phyloP scores from a whole-genome alignment of 2,113 vertebrate genomes.

The Phalacrocorax brasilianus region DNA sequence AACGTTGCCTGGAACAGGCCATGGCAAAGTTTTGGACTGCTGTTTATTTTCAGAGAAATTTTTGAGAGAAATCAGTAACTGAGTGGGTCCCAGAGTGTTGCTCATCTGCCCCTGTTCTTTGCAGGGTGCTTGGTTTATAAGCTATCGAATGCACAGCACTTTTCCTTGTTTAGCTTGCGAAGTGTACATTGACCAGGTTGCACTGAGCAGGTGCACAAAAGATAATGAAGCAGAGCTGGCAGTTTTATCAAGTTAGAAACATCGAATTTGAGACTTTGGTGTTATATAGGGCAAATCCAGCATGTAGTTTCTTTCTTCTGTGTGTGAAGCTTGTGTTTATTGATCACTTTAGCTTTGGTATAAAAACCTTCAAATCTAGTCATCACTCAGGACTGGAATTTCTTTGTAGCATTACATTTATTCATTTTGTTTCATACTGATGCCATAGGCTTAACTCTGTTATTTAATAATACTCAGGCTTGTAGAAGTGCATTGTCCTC shows the following conservation, averaged over 20 bases:
- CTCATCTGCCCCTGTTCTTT: background rate
- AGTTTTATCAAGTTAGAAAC: background rate
- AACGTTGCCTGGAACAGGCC: background rate
- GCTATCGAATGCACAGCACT: background rate
- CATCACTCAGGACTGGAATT: background rate
- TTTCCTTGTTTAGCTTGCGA: background rate
- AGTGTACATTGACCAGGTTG: background rate
- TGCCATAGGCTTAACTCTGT: background rate
- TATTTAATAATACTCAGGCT: background rate
- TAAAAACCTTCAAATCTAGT: background rate
- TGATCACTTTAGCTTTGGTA: background rate
- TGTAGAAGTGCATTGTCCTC: background rate
- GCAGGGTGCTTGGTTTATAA: background rate
- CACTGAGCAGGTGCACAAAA: background rate
- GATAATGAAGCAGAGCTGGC: background rate
- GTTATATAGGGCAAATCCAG: background rate
- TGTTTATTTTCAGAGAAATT: background rate
- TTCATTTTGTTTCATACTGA: background rate
- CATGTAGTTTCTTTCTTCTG: background rate
- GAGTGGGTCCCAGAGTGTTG: background rate
- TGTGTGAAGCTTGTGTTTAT: background rate
- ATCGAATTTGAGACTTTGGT: background rate
- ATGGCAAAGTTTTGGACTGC: background rate
- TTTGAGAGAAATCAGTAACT: background rate
- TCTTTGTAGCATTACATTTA: background rate